Evolutionary conservation across 2,888 invertebrate species (phyloP), one percentile per base, ranked within the genome.

Genomic region (Drosophila mimetica): DNA sequence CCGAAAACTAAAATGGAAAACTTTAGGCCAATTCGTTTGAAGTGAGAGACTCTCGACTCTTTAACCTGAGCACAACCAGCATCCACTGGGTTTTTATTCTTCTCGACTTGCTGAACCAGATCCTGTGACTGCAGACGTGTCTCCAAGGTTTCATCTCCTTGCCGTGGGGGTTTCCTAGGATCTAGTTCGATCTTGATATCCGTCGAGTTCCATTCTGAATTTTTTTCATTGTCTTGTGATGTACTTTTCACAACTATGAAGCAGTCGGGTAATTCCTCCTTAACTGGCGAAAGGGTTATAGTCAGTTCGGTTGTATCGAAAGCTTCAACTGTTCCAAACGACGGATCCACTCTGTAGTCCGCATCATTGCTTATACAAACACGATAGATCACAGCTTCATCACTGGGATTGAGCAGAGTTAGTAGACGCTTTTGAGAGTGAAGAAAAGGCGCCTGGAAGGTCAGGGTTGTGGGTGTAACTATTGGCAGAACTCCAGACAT

Each of bases 251-350:
- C 37, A 8, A 1, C 37, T 8, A 79, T 1, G 0, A 3, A 14
- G 32, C 41, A 28, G 0, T 1, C 7, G 2, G 34, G 4, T 14
- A 48, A 30, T 6, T 48, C 52, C 1, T 2, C 4, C 0, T 0
- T 0, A 1, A 46, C 8, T 0, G 79, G 60, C n/a, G 41, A 18
- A 44, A 80, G 50, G 5, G 41, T n/a, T 4, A 81, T 22, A n/a
- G 5, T 54, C n/a, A 81, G n/a, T 16, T 79, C 82, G 9, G 16
- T 50, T 28, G 75, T 79, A 9, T 64, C 47, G 28, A 51, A 79
- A 0, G 36, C 46, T 1, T n/a, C 9, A 4, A 80, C 8, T 1
- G 1, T 5, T 2, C 79, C 82, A 0, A 7, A 14, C 0, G 32
- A 0, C 0, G 67, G 63, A 0, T 1, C 2, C 5, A 63, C 70